phyloP scores from a whole-genome alignment of 30 jellyfish, hydroid and myxozoan genomes.

The Rhopilema esculentum region DNA sequence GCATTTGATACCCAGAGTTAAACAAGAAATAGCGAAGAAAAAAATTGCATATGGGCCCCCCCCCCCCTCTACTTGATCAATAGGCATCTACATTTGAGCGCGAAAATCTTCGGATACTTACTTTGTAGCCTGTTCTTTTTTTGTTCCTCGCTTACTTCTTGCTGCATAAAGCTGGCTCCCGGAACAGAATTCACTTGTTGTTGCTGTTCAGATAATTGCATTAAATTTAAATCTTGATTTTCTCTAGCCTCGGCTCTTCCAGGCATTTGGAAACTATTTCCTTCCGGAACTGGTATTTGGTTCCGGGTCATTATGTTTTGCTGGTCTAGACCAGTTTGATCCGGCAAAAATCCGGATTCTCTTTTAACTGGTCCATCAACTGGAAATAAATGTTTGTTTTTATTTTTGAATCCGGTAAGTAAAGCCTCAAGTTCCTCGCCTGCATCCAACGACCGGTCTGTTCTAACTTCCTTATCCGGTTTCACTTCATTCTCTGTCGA shows the following conservation, averaged over 20 bases:
- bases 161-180: slow-evolving; percentile 44
- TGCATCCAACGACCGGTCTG: slow-evolving; percentile 73
- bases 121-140: neutral
- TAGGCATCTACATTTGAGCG: neutral
- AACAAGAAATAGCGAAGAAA: too few relatives aligned
- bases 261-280: slow-evolving; percentile 54
- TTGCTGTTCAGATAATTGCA: slow-evolving; percentile 28
- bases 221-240: slow-evolving; percentile 27
- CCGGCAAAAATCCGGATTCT: slow-evolving; percentile 71
- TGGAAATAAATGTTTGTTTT: slow-evolving; percentile 57
- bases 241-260: slow-evolving; percentile 7
- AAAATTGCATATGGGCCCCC: too few relatives aligned
- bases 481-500: slow-evolving; percentile 41
- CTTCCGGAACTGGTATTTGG: slow-evolving; percentile 56
- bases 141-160: neutral
- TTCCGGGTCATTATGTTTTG: slow-evolving; percentile 52
- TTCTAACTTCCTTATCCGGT: slow-evolving; percentile 57
- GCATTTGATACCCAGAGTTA: too few relatives aligned
- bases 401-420: slow-evolving; percentile 57
- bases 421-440: slow-evolving; percentile 79
- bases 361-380: slow-evolving; percentile 53
- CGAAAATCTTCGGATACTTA: neutral
- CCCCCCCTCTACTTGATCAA: too few relatives aligned
- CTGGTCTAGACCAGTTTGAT: slow-evolving; percentile 33
- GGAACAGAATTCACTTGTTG: slow-evolving; percentile 40